Base-by-base conservation (phyloP, 2,888 invertebrate genomes). In the Nomada flava region DNA sequence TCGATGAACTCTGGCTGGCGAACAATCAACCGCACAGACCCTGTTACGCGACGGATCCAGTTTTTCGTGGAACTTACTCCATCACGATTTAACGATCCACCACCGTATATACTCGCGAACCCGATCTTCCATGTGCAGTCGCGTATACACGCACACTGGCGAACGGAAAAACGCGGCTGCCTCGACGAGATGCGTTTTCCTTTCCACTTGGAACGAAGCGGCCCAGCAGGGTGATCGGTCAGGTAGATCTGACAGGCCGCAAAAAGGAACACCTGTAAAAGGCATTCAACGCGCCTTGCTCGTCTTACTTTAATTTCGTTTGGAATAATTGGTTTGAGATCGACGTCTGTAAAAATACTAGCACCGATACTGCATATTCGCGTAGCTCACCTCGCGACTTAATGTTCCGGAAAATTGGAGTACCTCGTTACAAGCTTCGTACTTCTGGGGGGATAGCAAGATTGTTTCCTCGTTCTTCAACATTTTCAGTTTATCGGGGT, bases 41-140 rank as follows among this genome's bases (percentile, higher is more conserved):
- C 82, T 64, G 77, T 73, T 63, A 72, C 79, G 71, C 47, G 55
- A 77, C 74, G 82, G 82, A 84, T 85, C 85, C 85, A 85, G 84
- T 85, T 85, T 85, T 85, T 85, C 85, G 82, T 85, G 85, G 79
- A 72, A 69, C 69, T 76, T 75, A 75, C 76, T 85, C 79, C 82
- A 82, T 85, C 75, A 78, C 71, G 79, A 67, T 85, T 83, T 83
- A 85, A 85, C 85, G 84, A 83, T 85, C 82, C 50, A 60, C 62
- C 59, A 42, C 64, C 29, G 64, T 60, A 20, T 44, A 36, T 9
- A 52, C 53, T 64, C 47, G 36, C n/a, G 26, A 13, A 57, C 26
- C 44, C 42, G 64, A 68, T 65, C 55, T 42, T 59, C 59, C 44
- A 18, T 50, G 50, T 36, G 52, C 59, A 23, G 13, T 5, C 11